Evolutionary conservation across 1,140 invertebrate genomes (phyloP), one percentile per base, ranked within the genome.

Genomic region (Papilio xuthus): DNA sequence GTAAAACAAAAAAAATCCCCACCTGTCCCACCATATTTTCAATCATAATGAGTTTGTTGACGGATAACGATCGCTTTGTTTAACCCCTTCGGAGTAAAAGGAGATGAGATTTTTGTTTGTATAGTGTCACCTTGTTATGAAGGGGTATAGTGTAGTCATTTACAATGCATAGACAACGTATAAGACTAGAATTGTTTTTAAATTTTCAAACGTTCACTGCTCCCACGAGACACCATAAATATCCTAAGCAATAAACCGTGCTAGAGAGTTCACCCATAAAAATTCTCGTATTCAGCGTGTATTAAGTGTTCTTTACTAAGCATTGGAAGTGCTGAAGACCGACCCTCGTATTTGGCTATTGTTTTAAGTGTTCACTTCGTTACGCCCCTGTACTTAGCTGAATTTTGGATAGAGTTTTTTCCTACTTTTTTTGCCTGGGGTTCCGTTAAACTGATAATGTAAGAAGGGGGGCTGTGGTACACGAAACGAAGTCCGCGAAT

Each of bases 331-430:
- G 81, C 84, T 85, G 84, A 84, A 83, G 87, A 80, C 81, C 84
- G 83, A 87, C 88, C 88, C 90, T 86, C 82, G 89, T 88, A 89
- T 92, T 93, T 89, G 82, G 91, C 92, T 93, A 93, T 93, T 93
- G 92, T 93, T 93, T 93, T 93, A 93, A 93, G 90, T 90, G 86
- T 85, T 85, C 90, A 90, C 90, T 93, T 93, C 86, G 90, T 92
- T 92, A 92, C 91, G 87, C 91, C 88, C 90, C 87, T 83, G 84
- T 85, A 82, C 87, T 92, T 87, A 86, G 83, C 85, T 83, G 81
- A 87, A 89, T 86, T 90, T 91, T 88, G 85, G 83, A 90, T 85
- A 88, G 84, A 85, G 84, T 82, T 81, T 82, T 90, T 92, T 88
- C 88, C 84, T 85, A 89, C 90, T 91, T 92, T 88, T 86, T 84